A percentile compares a stretch with the other conserved stretches of the same genome.
Conservation (phyloP, 2,797 vertebrate genomes). For the Arnoldichthys spilopterus region DNA sequence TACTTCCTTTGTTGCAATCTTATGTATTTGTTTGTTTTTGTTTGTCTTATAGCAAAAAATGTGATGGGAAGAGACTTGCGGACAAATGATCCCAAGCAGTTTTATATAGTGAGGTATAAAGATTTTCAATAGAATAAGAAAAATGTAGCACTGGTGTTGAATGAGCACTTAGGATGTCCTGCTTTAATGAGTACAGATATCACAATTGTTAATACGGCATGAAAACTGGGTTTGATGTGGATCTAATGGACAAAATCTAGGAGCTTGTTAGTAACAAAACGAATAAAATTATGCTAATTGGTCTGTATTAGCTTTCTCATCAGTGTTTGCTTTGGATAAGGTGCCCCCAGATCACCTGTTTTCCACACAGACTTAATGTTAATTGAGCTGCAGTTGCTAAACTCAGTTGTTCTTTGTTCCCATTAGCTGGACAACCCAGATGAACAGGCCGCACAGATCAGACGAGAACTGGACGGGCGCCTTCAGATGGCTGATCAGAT, state of each 20-base stretch:
- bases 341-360: not conserved
- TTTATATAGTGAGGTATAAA: not conserved
- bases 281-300: not conserved
- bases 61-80: not conserved
- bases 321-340: not conserved
- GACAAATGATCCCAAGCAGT: not conserved
- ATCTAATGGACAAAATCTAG: too few relatives aligned
- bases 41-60: not conserved
- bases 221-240: not conserved
- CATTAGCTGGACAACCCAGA: constrained; percentile 95
- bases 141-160: not conserved
- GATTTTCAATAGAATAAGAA: not conserved
- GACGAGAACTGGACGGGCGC: constrained; percentile 94
- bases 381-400: not conserved
- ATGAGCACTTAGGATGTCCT: not conserved
- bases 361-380: not conserved
- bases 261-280: not conserved
- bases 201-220: not conserved
- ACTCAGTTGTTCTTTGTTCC: not conserved
- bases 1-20: not conserved
- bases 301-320: not conserved
- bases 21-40: not conserved
- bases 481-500: constrained; percentile 99
- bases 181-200: not conserved
- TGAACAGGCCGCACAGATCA: constrained; percentile 97